Conservation (phyloP, 2,113 vertebrate species). For the Bubo blakistoni region DNA sequence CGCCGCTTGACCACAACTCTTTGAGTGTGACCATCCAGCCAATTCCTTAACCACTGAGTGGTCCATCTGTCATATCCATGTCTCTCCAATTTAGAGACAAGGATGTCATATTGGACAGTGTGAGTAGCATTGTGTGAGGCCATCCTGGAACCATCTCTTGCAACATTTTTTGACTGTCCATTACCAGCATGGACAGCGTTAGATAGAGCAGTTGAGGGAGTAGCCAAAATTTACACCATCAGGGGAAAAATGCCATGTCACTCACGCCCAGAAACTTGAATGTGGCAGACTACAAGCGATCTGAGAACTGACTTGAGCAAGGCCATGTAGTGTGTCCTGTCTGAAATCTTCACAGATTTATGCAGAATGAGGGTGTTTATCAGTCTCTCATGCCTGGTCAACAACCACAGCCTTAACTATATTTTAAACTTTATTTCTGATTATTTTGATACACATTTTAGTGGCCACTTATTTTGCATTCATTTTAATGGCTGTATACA, state of each 20-base stretch:
- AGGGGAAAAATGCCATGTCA: accelerated
- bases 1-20: no score
- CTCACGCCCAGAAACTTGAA: background rate
- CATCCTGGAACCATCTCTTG: background rate
- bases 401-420: background rate
- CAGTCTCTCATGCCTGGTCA: background rate
- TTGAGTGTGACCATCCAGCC: no score
- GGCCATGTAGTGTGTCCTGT: background rate
- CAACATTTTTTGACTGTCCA: background rate
- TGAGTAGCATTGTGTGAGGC: no score
- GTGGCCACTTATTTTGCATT: background rate
- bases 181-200: background rate
- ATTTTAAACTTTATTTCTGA: background rate
- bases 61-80: no score
- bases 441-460: background rate
- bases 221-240: background rate
- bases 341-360: background rate
- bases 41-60: no score
- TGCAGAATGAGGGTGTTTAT: background rate
- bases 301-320: background rate
- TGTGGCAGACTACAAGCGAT: background rate
- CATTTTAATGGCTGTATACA: background rate
- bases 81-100: no score
- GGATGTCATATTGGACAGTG: no score
- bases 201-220: accelerated